A percentile compares a stretch with the other conserved stretches of the same genome.
phyloP scores from a whole-genome alignment of 2,113 vertebrate genomes.

The Ctenomys sociabilis region DNA sequence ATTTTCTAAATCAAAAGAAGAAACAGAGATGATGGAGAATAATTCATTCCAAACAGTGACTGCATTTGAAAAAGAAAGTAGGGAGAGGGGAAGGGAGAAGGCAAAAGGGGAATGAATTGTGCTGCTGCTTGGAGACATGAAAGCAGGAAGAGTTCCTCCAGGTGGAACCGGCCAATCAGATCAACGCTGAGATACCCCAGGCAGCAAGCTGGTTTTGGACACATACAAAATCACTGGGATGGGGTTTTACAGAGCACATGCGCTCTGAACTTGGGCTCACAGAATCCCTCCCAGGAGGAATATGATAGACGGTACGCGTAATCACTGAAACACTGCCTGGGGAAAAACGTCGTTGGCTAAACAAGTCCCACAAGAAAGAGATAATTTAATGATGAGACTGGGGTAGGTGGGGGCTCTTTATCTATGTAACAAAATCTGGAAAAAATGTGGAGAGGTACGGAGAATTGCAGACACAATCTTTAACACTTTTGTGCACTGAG shows the following conservation, averaged over 20 bases:
- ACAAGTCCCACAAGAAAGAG: conserved; percentile 31
- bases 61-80: background rate
- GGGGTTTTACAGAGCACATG: background rate
- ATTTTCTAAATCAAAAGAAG: conserved; percentile 27
- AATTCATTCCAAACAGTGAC: background rate
- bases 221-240: conserved; percentile 43
- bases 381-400: background rate
- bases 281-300: background rate
- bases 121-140: background rate
- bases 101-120: background rate
- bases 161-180: background rate
- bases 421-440: background rate
- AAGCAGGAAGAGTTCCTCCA: background rate
- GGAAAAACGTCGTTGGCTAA: background rate
- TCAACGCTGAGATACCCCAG: background rate
- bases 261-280: background rate
- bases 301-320: background rate
- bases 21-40: background rate
- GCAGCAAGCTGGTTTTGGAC: conserved; percentile 31
- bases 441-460: background rate
- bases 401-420: background rate
- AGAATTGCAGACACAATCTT: background rate
- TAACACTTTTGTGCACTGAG: background rate
- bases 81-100: accelerated
- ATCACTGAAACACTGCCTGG: conserved; percentile 4